Percentiles rank a stretch among this genome's conserved stretches.
These are phyloP conservation scores for Chymomyza procnemis DNA, from an alignment of 2,888 invertebrate species.

Conservation along the genomic window DNA sequence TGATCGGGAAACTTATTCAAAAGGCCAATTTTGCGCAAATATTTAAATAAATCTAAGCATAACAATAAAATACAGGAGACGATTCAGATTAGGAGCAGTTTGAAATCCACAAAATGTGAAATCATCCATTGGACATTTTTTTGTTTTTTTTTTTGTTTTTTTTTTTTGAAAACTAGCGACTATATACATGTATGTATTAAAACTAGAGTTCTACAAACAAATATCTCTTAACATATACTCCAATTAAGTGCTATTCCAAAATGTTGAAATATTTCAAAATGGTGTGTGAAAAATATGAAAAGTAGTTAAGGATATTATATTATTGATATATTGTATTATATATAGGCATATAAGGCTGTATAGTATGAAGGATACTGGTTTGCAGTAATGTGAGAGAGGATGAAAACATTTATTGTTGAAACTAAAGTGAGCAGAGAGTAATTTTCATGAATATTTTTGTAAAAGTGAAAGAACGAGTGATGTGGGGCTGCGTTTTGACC, in stretches of 20 bases:
- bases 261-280: slow-evolving; percentile 35
- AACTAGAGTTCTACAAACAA: background rate
- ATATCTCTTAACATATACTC: slow-evolving; percentile 36
- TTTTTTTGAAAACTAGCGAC: background rate
- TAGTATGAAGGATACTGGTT: background rate
- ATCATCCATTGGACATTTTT: too few relatives aligned
- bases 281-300: slow-evolving; percentile 20
- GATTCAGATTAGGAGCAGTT: background rate
- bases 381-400: background rate
- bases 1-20: background rate
- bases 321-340: background rate
- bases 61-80: background rate
- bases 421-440: slow-evolving; percentile 4
- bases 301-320: slow-evolving; percentile 27
- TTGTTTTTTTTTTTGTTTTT: too few relatives aligned
- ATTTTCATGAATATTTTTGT: slow-evolving; percentile 39
- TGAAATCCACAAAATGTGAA: too few relatives aligned
- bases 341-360: background rate
- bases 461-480: slow-evolving; percentile 11
- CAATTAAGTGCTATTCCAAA: slow-evolving; percentile 49
- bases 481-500: background rate
- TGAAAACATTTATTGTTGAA: slow-evolving; percentile 13
- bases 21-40: slow-evolving; percentile 1
- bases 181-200: slow-evolving; percentile 11
- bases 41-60: background rate